Percentiles rank a stretch among this genome's conserved stretches.
Conservation (phyloP, 2,113 vertebrate genomes). For the Galeopterus variegatus region DNA sequence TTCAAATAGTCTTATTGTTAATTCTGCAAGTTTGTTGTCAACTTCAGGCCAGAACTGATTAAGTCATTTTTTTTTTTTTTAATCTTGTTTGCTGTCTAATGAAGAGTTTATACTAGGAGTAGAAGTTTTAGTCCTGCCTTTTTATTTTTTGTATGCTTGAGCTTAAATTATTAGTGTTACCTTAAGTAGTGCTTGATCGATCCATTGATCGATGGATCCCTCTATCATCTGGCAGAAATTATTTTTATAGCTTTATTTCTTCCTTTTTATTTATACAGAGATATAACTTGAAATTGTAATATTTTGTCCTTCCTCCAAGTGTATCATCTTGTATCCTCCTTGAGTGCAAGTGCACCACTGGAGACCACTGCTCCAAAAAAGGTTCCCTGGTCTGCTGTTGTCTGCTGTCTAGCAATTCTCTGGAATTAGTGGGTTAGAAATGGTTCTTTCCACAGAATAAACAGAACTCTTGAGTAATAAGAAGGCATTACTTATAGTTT, state of each 20-base stretch:
- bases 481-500: constrained; percentile 3
- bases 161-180: background rate
- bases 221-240: background rate
- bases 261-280: background rate
- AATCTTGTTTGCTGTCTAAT: background rate
- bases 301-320: background rate
- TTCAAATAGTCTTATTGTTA: constrained; percentile 7
- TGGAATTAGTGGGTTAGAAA: background rate
- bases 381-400: background rate
- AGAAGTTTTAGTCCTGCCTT: background rate
- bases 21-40: constrained; percentile 23
- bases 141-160: constrained; percentile 27
- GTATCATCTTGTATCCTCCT: background rate
- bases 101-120: background rate
- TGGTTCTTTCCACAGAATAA: constrained; percentile 22
- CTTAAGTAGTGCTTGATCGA: background rate
- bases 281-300: constrained; percentile 2
- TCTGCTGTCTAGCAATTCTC: constrained; percentile 5
- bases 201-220: background rate
- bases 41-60: background rate
- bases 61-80: background rate
- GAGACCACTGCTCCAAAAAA: background rate
- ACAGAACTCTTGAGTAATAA: background rate
- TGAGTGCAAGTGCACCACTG: background rate
- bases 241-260: background rate